Percentiles rank a stretch among this genome's conserved stretches.
Evolutionary conservation across 1,140 invertebrate genomes (phyloP).

Genomic region (Drosophila chauvacae): DNA sequence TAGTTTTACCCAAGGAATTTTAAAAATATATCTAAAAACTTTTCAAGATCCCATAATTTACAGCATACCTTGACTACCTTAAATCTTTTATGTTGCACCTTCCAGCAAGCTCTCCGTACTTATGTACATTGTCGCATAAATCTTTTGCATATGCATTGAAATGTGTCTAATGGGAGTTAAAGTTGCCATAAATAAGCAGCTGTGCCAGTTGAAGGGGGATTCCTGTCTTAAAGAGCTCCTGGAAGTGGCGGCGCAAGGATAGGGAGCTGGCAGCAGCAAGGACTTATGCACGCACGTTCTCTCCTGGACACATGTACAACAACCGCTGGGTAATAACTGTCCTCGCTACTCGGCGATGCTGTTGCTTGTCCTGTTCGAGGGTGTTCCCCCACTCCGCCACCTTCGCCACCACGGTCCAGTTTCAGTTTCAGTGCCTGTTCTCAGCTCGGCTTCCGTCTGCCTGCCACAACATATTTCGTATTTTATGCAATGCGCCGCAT

Average conservation of each 20-base stretch:
- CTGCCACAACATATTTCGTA: constrained; percentile 66
- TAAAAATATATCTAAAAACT: not conserved
- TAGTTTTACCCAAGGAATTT: not conserved
- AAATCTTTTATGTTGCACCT: constrained; percentile 5
- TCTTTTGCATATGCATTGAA: constrained; percentile 78
- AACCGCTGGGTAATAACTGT: constrained; percentile 60
- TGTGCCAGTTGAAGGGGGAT: constrained; percentile 14
- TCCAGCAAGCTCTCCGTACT: constrained; percentile 8
- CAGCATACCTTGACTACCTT: not conserved
- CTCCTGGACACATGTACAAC: constrained; percentile 51
- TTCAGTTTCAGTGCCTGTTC: constrained; percentile 42
- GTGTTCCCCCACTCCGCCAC: not conserved
- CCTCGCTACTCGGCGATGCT: constrained; percentile 26
- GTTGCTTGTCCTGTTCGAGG: constrained; percentile 40
- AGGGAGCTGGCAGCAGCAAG: constrained; percentile 18
- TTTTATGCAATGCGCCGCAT: constrained; percentile 72
- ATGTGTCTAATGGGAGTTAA: constrained; percentile 76
- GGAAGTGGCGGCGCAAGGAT: not conserved
- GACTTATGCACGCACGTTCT: constrained; percentile 48
- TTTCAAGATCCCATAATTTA: not conserved
- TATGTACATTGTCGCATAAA: constrained; percentile 59
- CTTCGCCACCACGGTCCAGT: not conserved
- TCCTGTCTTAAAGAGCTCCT: constrained; percentile 34
- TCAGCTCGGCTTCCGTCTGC: constrained; percentile 17
- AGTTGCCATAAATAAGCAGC: constrained; percentile 78